Conservation (phyloP, 2,888 invertebrate species). For the Trichopria drosophilae region DNA sequence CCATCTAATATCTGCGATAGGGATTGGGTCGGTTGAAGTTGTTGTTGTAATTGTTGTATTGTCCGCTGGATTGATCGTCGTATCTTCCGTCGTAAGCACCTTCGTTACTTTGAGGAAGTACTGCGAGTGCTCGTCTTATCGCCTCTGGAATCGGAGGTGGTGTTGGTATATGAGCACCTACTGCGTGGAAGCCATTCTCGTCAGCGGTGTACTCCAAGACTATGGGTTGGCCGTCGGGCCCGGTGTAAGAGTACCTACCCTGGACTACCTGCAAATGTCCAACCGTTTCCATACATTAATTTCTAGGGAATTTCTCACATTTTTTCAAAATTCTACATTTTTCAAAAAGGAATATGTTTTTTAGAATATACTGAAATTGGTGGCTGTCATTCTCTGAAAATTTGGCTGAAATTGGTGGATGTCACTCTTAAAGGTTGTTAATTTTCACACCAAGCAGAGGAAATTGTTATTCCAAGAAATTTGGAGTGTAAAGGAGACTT, state of each 20-base stretch:
- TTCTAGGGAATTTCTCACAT: no score
- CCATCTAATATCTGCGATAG: conserved; percentile 33
- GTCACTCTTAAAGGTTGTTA: no score
- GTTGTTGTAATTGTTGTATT: conserved; percentile 24
- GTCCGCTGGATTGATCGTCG: conserved; percentile 34
- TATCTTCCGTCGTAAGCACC: no score
- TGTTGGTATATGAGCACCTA: conserved; percentile 78
- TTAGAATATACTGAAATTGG: no score
- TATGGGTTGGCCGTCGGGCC: conserved; percentile 75
- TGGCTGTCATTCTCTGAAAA: no score
- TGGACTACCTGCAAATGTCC: conserved; percentile 71
- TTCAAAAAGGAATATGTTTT: no score
- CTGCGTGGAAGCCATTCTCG: conserved; percentile 77
- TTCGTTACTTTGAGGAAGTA: conserved; percentile 38
- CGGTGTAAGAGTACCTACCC: conserved; percentile 75
- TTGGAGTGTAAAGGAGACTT: no score
- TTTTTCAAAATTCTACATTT: no score
- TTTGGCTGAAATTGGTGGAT: no score
- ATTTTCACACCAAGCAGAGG: no score
- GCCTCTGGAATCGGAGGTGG: conserved; percentile 75
- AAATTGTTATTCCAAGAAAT: no score
- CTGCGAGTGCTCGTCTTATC: conserved; percentile 65
- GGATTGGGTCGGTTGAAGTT: conserved; percentile 18
- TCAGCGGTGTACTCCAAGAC: conserved; percentile 74
- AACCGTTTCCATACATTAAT: no score